A percentile compares a stretch with the other conserved stretches of the same genome.
Evolutionary conservation across 2,797 vertebrate species (phyloP).

Genomic region (Helarctos malayanus): DNA sequence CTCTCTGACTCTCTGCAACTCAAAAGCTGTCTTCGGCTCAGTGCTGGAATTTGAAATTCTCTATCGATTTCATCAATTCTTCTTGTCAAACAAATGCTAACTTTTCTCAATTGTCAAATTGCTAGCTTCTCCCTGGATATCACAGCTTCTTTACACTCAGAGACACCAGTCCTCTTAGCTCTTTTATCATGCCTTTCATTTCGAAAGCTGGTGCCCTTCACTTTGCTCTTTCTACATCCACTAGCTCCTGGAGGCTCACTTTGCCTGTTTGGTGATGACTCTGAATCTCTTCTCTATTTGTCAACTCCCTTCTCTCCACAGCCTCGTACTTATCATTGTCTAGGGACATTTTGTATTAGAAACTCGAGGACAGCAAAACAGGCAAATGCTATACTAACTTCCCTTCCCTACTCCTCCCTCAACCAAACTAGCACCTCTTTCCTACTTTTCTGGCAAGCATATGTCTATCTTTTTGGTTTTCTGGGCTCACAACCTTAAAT

Average conservation of each 20-base stretch:
- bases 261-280: not conserved
- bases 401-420: not conserved
- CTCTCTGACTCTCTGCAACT: not conserved
- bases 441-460: conserved; percentile 15
- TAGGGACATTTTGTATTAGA: conserved; percentile 10
- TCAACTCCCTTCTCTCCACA: not conserved
- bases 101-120: conserved; percentile 46
- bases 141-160: not conserved
- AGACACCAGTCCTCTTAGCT: not conserved
- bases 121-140: not conserved
- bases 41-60: not conserved
- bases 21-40: not conserved
- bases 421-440: conserved; percentile 28
- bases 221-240: conserved; percentile 36
- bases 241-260: not conserved
- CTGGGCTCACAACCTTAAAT: not conserved
- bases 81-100: conserved; percentile 45
- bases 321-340: not conserved
- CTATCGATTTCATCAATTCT: conserved; percentile 32
- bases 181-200: conserved; percentile 22
- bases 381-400: not conserved
- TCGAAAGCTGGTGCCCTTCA: not conserved
- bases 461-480: not conserved
- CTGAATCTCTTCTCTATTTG: conserved; percentile 15
- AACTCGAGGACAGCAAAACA: not conserved